These are phyloP conservation scores for Sebastes matsubarae DNA, from an alignment of 2,797 vertebrate genomes.

Conservation along the genomic window DNA sequence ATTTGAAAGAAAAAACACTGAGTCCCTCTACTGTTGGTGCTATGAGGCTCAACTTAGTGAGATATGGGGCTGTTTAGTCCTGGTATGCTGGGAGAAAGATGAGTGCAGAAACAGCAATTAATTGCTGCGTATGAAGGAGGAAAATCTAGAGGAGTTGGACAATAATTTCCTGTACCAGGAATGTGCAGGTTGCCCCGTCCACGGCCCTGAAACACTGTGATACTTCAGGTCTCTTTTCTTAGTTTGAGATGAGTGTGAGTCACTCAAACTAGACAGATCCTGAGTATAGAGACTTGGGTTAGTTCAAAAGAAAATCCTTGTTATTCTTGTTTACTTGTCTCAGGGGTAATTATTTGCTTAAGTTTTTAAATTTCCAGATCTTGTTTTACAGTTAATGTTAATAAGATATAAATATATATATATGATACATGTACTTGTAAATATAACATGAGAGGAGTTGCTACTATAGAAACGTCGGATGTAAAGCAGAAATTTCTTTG, in stretches of 20 bases:
- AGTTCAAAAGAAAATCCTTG: slow-evolving; percentile 35
- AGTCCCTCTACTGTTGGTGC: slow-evolving; percentile 61
- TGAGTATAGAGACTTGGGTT: slow-evolving; percentile 34
- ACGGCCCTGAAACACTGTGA: slow-evolving; percentile 21
- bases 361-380: slow-evolving; percentile 47
- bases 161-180: slow-evolving; percentile 57
- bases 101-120: slow-evolving; percentile 17
- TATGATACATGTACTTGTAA: slow-evolving; percentile 65
- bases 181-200: slow-evolving; percentile 27
- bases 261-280: slow-evolving; percentile 51
- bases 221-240: slow-evolving; percentile 29
- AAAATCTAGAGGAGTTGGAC: slow-evolving; percentile 42
- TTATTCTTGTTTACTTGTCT: slow-evolving; percentile 58
- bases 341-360: slow-evolving; percentile 63
- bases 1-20: slow-evolving; percentile 21
- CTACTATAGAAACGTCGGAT: slow-evolving; percentile 54
- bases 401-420: slow-evolving; percentile 35
- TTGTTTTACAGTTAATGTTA: slow-evolving; percentile 65
- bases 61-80: slow-evolving; percentile 25
- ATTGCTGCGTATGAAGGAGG: slow-evolving; percentile 29
- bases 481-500: slow-evolving; percentile 57
- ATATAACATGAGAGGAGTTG: slow-evolving; percentile 59
- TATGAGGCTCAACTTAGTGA: slow-evolving; percentile 51
- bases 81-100: slow-evolving; percentile 26
- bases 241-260: slow-evolving; percentile 42